Percentiles rank a stretch among this genome's conserved stretches.
These are phyloP conservation scores for Prionace glauca DNA, from an alignment of 2,797 vertebrate species.

Conservation along the genomic window DNA sequence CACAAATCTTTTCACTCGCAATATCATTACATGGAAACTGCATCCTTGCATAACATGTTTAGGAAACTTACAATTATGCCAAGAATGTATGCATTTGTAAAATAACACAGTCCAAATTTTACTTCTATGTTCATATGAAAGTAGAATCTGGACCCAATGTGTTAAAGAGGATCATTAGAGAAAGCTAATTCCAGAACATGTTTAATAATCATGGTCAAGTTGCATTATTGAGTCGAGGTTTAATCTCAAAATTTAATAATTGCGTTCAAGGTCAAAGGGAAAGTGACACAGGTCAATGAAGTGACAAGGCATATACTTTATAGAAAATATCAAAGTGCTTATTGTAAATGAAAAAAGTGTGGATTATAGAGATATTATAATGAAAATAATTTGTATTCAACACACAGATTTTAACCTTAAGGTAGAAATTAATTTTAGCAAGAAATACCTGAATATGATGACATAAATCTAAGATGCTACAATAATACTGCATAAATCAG, in stretches of 20 bases:
- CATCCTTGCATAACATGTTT: background rate
- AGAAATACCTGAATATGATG: background rate
- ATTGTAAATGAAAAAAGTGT: background rate
- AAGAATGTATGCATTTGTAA: conserved; percentile 14
- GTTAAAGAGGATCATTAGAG: background rate
- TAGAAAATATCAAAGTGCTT: background rate
- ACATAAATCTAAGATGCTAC: background rate
- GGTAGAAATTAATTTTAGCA: background rate
- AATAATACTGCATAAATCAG: conserved; percentile 3
- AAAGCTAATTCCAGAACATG: background rate
- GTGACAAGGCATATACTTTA: background rate
- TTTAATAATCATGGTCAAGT: background rate
- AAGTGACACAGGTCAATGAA: background rate
- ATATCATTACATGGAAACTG: background rate
- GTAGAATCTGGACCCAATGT: background rate
- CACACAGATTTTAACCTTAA: background rate
- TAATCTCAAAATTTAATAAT: background rate
- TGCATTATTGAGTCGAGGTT: background rate
- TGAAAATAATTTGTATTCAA: background rate
- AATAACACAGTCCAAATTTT: background rate
- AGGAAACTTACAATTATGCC: background rate
- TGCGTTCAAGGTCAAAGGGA: background rate
- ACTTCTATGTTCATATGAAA: background rate
- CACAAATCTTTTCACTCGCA: background rate
- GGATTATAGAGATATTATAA: background rate